phyloP scores from a whole-genome alignment of 2,888 invertebrate species.

The Desoria tigrina region DNA sequence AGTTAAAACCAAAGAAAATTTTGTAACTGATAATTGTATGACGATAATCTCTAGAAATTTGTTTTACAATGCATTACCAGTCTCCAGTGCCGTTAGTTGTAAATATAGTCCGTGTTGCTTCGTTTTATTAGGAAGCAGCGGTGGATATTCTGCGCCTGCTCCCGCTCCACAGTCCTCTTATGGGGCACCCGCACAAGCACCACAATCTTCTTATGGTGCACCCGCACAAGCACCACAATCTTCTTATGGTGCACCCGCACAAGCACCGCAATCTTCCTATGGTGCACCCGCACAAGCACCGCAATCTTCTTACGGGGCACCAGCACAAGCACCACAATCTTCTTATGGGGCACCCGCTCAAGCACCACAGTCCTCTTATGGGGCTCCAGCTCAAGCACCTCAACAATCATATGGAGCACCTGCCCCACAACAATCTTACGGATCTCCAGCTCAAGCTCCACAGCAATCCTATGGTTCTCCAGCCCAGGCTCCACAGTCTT shows the following conservation, averaged over 20 bases:
- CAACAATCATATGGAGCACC: conserved; percentile 3
- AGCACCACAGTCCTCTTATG: conserved; percentile 7
- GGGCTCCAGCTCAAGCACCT: not conserved
- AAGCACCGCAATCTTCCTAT: not conserved
- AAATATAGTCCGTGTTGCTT: too few species aligned
- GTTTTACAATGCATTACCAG: too few species aligned
- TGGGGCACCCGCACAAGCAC: not conserved
- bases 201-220: too few species aligned
- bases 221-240: conserved; percentile 4
- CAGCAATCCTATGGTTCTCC: too few species aligned
- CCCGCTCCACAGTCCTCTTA: conserved; percentile 11
- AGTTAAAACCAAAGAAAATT: not conserved
- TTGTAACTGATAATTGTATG: not conserved
- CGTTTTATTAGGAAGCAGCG: conserved; percentile 5
- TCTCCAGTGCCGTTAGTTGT: too few species aligned
- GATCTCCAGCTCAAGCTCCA: conserved; percentile 1
- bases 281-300: not conserved
- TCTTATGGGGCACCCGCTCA: not conserved
- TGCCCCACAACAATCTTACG: conserved; percentile 3
- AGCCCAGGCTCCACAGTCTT: not conserved
- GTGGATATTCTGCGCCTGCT: conserved; percentile 2
- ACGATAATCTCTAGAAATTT: too few species aligned
- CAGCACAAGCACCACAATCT: not conserved
- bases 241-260: conserved; percentile 3
- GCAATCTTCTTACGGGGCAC: not conserved